A percentile compares a stretch with the other conserved stretches of the same genome.
These are phyloP conservation scores for Otolemur crassicaudatus DNA, from an alignment of 2,797 vertebrate species.

Conservation along the genomic window DNA sequence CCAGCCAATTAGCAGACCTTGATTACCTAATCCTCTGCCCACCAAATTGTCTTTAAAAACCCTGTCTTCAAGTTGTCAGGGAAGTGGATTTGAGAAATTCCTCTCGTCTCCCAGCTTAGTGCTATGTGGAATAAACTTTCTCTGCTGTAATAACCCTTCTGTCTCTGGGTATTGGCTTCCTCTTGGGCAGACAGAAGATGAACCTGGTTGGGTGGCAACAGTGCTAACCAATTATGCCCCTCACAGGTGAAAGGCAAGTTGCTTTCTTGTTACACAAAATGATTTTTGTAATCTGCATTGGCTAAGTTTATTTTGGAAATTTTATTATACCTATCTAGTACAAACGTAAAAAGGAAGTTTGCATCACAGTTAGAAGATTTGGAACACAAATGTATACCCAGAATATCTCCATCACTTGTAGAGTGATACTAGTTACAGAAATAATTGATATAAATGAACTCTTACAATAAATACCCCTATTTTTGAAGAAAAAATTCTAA, in stretches of 20 bases:
- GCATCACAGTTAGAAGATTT: not conserved
- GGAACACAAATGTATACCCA: not conserved
- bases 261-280: not conserved
- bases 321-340: not conserved
- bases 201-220: too few species aligned
- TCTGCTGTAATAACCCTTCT: too few species aligned
- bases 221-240: not conserved
- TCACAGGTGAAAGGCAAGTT: not conserved
- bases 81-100: too few species aligned
- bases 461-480: not conserved
- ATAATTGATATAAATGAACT: not conserved
- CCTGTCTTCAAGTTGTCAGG: too few species aligned
- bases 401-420: not conserved
- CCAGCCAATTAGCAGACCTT: too few species aligned
- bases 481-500: not conserved
- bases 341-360: not conserved
- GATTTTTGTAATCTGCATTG: not conserved
- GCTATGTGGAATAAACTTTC: too few species aligned
- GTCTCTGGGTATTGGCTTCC: too few species aligned
- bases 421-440: not conserved
- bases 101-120: too few species aligned
- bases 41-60: too few species aligned
- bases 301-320: not conserved
- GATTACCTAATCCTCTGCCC: too few species aligned
- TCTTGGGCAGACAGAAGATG: too few species aligned